These are phyloP conservation scores for Copsychus sechellarum DNA, from an alignment of 2,113 vertebrate genomes.

Conservation along the genomic window DNA sequence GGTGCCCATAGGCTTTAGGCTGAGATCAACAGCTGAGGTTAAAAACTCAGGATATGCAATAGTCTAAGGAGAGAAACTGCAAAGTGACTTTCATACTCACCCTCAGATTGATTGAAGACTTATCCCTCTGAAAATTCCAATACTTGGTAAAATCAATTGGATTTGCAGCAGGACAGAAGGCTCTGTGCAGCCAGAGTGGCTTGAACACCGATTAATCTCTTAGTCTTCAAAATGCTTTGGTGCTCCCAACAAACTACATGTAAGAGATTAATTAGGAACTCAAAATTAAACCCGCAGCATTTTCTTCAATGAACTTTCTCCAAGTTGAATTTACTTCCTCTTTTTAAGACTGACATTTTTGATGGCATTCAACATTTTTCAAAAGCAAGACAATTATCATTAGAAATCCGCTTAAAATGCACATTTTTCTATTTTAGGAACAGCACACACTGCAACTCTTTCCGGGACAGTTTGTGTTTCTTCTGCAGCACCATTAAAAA, in stretches of 20 bases:
- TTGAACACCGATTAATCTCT: rapidly evolving
- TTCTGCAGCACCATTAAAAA: constrained; percentile 2
- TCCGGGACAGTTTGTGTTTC: not conserved
- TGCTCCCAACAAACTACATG: not conserved
- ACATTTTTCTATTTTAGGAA: not conserved
- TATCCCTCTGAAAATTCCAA: not conserved
- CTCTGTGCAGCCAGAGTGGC: not conserved
- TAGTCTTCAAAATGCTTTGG: not conserved
- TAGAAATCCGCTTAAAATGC: not conserved
- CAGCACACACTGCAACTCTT: not conserved
- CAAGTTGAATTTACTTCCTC: not conserved
- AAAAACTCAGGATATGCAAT: rapidly evolving
- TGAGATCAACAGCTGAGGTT: not conserved
- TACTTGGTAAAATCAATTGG: not conserved
- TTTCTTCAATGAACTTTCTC: constrained; percentile 35
- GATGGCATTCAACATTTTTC: not conserved
- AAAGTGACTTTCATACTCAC: not conserved
- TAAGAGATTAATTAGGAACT: not conserved
- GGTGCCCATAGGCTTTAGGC: not conserved
- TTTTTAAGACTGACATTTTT: not conserved
- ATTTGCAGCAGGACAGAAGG: not conserved
- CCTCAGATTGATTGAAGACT: not conserved
- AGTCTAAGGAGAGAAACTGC: not conserved
- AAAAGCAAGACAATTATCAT: not conserved
- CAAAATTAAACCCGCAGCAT: constrained; percentile 9